These are phyloP conservation scores for Drosophila persimilis DNA, from an alignment of 1,140 invertebrate species.

Conservation along the genomic window DNA sequence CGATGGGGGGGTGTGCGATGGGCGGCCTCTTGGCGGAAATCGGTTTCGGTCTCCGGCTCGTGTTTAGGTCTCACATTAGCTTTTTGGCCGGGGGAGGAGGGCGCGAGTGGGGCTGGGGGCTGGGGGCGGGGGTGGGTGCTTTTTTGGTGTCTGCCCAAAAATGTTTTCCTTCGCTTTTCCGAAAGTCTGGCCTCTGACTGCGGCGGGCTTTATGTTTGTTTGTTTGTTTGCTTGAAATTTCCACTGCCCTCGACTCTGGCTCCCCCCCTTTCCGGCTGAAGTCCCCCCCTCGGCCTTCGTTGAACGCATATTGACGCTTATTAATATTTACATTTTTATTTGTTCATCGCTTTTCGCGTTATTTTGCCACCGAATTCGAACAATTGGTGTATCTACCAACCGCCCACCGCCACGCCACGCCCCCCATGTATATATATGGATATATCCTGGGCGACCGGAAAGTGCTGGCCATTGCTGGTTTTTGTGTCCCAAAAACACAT, in stretches of 20 bases:
- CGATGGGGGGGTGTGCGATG: too few species aligned
- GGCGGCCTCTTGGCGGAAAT: slow-evolving; percentile 51
- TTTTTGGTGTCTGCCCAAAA: slow-evolving; percentile 30
- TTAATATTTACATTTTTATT: slow-evolving; percentile 83
- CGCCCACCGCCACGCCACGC: slow-evolving; percentile 34
- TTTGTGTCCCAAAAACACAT: slow-evolving; percentile 22
- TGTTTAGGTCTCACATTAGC: slow-evolving; percentile 77
- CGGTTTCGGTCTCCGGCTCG: slow-evolving; percentile 65
- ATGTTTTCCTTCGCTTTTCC: slow-evolving; percentile 30
- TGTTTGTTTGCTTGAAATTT: slow-evolving; percentile 60
- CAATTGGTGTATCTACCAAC: slow-evolving; percentile 29
- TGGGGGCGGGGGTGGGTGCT: not conserved
- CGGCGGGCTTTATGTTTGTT: slow-evolving; percentile 47
- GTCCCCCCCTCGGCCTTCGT: slow-evolving; percentile 13
- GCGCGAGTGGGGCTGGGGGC: not conserved
- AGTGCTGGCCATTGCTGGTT: slow-evolving; percentile 4
- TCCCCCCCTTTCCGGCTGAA: not conserved
- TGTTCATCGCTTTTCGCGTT: slow-evolving; percentile 45
- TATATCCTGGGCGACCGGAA: not conserved
- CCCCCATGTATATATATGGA: not conserved
- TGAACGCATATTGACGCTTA: slow-evolving; percentile 80
- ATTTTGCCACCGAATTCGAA: slow-evolving; percentile 49
- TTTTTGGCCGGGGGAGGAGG: slow-evolving; percentile 41
- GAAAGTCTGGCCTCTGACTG: slow-evolving; percentile 16
- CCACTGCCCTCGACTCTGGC: not conserved